A percentile compares a stretch with the other conserved stretches of the same genome.
Evolutionary conservation across 1,140 invertebrate genomes (phyloP).

Genomic region (Drosophila ercepeae): DNA sequence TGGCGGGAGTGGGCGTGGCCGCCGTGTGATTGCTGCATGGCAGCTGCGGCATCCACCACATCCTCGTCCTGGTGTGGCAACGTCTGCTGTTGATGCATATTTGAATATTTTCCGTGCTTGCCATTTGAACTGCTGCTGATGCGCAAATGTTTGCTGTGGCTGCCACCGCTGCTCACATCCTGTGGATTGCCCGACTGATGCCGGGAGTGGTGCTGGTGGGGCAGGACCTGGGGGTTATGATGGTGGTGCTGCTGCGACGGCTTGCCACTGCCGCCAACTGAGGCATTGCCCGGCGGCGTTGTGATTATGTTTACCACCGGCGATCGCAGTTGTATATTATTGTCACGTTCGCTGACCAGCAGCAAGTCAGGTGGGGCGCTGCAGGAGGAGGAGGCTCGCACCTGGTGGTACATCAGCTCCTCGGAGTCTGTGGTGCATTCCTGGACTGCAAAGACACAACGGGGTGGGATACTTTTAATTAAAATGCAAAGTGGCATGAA

Average conservation of each 20-base stretch:
- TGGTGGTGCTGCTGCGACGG: conserved; percentile 28
- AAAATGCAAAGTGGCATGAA: conserved; percentile 81
- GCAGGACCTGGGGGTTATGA: conserved; percentile 32
- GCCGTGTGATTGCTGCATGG: conserved; percentile 41
- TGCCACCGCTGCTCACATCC: conserved; percentile 58
- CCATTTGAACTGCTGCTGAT: conserved; percentile 64
- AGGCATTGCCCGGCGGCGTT: conserved; percentile 66
- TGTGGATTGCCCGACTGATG: conserved; percentile 40
- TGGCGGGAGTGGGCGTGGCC: conserved; percentile 56
- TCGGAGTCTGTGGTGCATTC: conserved; percentile 84
- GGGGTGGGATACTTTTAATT: conserved; percentile 63
- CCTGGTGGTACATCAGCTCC: conserved; percentile 83
- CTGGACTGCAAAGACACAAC: conserved; percentile 67
- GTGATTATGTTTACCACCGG: conserved; percentile 82
- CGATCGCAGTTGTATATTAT: conserved; percentile 78
- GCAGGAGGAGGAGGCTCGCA: conserved; percentile 82
- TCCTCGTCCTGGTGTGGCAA: conserved; percentile 56
- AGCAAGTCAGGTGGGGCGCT: conserved; percentile 82
- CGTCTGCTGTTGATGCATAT: conserved; percentile 58
- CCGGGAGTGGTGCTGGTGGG: conserved; percentile 35
- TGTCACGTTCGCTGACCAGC: conserved; percentile 83
- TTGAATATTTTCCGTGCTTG: conserved; percentile 69
- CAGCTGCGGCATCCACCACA: conserved; percentile 62
- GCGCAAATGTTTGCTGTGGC: conserved; percentile 69
- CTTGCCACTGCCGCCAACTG: conserved; percentile 24